A percentile compares a stretch with the other conserved stretches of the same genome.
phyloP scores from a whole-genome alignment of 2,113 vertebrate genomes.

The Ceuthmochares aereus region DNA sequence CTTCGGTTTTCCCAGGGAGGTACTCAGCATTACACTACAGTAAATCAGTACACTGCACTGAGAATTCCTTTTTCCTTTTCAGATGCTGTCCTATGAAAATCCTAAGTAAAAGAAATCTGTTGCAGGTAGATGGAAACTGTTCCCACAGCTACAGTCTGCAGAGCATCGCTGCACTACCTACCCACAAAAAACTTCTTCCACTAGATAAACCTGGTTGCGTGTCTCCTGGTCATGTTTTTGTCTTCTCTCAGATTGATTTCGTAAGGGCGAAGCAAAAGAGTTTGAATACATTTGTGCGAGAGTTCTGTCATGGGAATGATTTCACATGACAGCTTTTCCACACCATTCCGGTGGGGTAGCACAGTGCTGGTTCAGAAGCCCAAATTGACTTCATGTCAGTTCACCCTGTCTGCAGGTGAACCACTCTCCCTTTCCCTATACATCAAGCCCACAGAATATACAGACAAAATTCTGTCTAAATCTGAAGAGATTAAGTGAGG shows the following conservation, averaged over 20 bases:
- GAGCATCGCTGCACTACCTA: neutral
- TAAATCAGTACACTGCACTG: neutral
- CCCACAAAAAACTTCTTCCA: neutral
- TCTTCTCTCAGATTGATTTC: neutral
- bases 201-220: neutral
- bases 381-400: fast-evolving
- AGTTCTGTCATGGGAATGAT: neutral
- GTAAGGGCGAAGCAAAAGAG: neutral
- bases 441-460: neutral
- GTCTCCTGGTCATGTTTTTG: fast-evolving
- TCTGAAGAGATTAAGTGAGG: neutral
- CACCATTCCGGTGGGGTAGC: fast-evolving
- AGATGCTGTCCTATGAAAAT: neutral
- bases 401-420: fast-evolving
- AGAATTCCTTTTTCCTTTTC: neutral
- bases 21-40: neutral
- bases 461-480: neutral
- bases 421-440: neutral
- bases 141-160: neutral
- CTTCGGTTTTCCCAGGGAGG: constrained; percentile 1
- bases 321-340: neutral
- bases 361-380: neutral
- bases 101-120: neutral
- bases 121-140: neutral
- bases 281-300: neutral